These are phyloP conservation scores for Potamilus streckersoni DNA, from an alignment of 1,140 invertebrate genomes.

Conservation along the genomic window DNA sequence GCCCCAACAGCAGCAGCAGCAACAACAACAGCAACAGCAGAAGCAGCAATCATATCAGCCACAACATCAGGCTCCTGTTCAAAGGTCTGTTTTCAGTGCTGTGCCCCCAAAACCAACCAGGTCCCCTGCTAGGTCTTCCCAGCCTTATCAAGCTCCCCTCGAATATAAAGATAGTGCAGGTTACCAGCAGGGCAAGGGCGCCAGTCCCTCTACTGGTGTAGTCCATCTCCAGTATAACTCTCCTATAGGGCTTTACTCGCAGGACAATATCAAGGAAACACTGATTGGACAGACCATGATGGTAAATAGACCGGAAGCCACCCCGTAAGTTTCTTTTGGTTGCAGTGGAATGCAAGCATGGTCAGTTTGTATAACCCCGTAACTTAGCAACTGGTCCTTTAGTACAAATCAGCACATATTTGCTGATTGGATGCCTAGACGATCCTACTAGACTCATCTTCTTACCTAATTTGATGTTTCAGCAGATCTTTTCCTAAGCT, in stretches of 20 bases:
- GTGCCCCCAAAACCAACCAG: slow-evolving; percentile 40
- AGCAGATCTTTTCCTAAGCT: too few species aligned
- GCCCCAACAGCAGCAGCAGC: too few species aligned
- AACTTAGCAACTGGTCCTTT: background rate
- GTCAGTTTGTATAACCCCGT: background rate
- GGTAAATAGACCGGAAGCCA: slow-evolving; percentile 24
- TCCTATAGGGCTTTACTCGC: slow-evolving; percentile 94
- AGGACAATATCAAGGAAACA: slow-evolving; percentile 94
- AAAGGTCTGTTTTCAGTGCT: slow-evolving; percentile 33
- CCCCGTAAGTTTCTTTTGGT: slow-evolving; percentile 30
- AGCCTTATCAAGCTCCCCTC: slow-evolving; percentile 22
- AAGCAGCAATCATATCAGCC: background rate
- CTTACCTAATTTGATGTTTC: too few species aligned
- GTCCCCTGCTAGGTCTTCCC: slow-evolving; percentile 7
- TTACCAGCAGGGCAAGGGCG: slow-evolving; percentile 15
- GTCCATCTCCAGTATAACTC: slow-evolving; percentile 87
- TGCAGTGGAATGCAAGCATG: background rate
- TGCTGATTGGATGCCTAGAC: background rate
- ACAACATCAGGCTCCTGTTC: slow-evolving; percentile 3
- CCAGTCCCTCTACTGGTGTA: slow-evolving; percentile 36
- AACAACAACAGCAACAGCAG: too few species aligned
- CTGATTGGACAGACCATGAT: slow-evolving; percentile 80
- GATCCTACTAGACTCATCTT: too few species aligned
- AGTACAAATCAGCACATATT: background rate
- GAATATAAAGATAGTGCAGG: slow-evolving; percentile 9